A percentile compares a stretch with the other conserved stretches of the same genome.
These are phyloP conservation scores for Malurus cyaneus DNA, from an alignment of 2,113 vertebrate species.

Conservation along the genomic window DNA sequence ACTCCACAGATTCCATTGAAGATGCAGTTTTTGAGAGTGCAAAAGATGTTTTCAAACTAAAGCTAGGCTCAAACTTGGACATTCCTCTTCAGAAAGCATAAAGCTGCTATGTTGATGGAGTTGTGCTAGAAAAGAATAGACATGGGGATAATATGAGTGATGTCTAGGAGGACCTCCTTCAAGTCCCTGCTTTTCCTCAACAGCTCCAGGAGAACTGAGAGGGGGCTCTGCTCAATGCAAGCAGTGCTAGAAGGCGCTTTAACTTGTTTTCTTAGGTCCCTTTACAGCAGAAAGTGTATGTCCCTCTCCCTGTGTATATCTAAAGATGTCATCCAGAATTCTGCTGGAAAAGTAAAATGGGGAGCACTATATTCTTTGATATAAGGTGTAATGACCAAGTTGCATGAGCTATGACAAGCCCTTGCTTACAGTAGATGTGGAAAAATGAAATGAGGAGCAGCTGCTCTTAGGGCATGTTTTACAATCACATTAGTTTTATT, in stretches of 20 bases:
- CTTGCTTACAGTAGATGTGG: neutral
- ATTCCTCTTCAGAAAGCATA: neutral
- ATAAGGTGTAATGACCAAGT: neutral
- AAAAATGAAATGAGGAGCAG: neutral
- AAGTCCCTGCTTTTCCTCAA: neutral
- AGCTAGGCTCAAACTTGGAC: neutral
- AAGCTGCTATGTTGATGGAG: neutral
- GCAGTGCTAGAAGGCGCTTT: neutral
- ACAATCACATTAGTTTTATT: neutral
- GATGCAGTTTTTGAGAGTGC: neutral
- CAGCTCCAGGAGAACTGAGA: neutral
- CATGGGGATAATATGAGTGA: neutral
- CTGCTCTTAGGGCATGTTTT: neutral
- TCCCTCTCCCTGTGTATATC: neutral
- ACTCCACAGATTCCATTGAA: neutral
- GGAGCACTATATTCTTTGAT: neutral
- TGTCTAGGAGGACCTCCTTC: neutral
- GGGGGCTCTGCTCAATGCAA: neutral
- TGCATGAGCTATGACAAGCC: neutral
- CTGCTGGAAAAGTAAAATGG: neutral
- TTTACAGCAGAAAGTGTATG: neutral
- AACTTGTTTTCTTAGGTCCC: neutral
- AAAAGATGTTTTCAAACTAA: neutral
- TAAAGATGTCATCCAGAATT: neutral
- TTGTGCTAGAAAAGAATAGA: neutral